Base-by-base conservation (phyloP, 2,888 invertebrate species). In the Aplocera efformata region DNA sequence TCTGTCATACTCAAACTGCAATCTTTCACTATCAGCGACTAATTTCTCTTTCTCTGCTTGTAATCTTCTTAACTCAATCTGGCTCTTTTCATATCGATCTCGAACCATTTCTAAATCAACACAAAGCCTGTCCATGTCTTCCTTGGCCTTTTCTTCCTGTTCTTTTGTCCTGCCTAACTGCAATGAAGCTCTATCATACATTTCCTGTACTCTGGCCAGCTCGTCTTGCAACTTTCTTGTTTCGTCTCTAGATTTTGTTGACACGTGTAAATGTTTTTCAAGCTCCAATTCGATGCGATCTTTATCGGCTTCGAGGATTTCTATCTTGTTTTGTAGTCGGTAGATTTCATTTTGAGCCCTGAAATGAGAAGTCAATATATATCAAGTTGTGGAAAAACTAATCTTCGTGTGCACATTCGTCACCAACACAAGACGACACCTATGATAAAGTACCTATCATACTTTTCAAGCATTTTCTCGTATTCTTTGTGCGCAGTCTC, bases 391-490 rank as follows among this genome's bases (percentile, higher is more conserved):
- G 8, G 25, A 42, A 21, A 32, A 22, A 50, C 45, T 49, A 17
- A 23, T 37, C 40, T 62, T 58, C 50, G 38, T 48, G 47, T 52
- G 52, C 30, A 53, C 64, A 69, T n/a, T 71, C 65, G 63, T 63
- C 67, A 76, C 72, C 71, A 79, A 72, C 78, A 85, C 85, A 76
- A 78, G 70, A 84, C 82, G 67, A 83, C 80, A 83, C 62, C 17
- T 66, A 69, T 60, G 54, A 69, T 61, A 75, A 67, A 66, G 76
- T 90, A 94, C 94, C 94, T 93, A 86, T 96, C 96, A 80, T 95
- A 96, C 90, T 97, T 96, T 82, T 97, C 97, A 61, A 96, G 90
- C 90, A 97, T 92, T 83, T 96, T 95, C 73, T 97, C 96, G 74
- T 96, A 94, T 84, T 97, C 97, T 83, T 95, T 96, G 88, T 95